Base-by-base conservation (phyloP, 2,113 vertebrate genomes). In the Condylura cristata region DNA sequence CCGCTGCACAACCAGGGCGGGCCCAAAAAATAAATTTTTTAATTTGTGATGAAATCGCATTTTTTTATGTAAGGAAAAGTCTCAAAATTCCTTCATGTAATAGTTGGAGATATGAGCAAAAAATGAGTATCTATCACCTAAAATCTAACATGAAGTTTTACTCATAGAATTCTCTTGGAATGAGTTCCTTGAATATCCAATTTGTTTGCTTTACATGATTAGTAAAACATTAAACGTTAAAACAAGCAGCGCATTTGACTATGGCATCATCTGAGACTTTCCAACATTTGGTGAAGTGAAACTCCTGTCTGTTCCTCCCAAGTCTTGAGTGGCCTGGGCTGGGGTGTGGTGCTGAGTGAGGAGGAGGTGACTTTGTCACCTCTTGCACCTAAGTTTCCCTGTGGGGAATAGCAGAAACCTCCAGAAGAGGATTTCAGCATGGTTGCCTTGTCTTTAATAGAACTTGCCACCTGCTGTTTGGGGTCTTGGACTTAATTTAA, bases 121-220 rank as follows among this genome's bases (percentile, higher is more conserved):
- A 80, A 93, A 84, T 30, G 39, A 58, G 30, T 89, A 81, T 75
- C 41, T 85, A 65, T 34, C n/a, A 53, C 22, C 39, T 28, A 60
- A 93, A 81, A 90, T 11, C 46, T 87, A 83, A 72, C 22, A 20
- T n/a, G 14, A 2, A 68, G 41, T 3, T 93, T 83, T 88, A 60
- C 24, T 68, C 71, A 79, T 39, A 91, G 79, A 90, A 71, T 72
- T 78, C 71, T 84, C 30, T 74, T 88, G 53, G 32, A 80, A 48
- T 68, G n/a, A 79, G 22, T 63, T 85, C 17, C 48, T 46, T 65
- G 53, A 48, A 68, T 72, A 53, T 39, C 17, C 8, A n/a, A 10
- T 20, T 74, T 91, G 34, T 89, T 94, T 53, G 44, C 30, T 41
- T 89, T 65, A 89, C 86, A 61, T 39, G 20, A 86, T 32, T 5